A percentile compares a stretch with the other conserved stretches of the same genome.
Evolutionary conservation across 1,140 invertebrate species (phyloP).

Genomic region (Copidosoma floridanum): DNA sequence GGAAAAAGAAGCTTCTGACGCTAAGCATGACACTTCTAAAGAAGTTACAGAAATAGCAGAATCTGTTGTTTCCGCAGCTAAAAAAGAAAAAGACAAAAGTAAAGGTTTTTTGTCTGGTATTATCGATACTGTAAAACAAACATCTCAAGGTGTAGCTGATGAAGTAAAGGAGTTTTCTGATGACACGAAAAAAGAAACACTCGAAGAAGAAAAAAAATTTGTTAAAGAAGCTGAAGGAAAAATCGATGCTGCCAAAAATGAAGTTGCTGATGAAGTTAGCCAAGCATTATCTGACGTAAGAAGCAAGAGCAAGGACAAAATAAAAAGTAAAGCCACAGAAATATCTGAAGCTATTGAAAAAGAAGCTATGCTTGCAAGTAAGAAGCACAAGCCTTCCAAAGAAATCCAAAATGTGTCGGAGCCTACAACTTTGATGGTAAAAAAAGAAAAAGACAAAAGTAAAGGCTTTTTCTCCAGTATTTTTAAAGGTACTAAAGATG

Average conservation of each 20-base stretch:
- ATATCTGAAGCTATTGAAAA: neutral
- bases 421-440: neutral
- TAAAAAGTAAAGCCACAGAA: neutral
- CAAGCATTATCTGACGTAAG: too few relatives aligned
- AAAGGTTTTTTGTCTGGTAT: slow-evolving; percentile 32
- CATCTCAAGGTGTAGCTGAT: slow-evolving; percentile 2
- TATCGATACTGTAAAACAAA: slow-evolving; percentile 19
- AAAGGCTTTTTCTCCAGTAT: slow-evolving; percentile 33
- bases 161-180: slow-evolving; percentile 7
- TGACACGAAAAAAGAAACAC: slow-evolving; percentile 27
- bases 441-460: slow-evolving; percentile 33
- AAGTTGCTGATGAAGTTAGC: neutral
- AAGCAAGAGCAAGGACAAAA: neutral
- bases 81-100: slow-evolving; percentile 32
- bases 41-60: neutral
- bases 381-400: neutral
- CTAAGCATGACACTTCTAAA: slow-evolving; percentile 11
- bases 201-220: slow-evolving; percentile 21
- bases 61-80: too few relatives aligned
- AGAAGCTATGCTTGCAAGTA: neutral
- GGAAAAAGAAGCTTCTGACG: slow-evolving; percentile 4
- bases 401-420: slow-evolving; percentile 25
- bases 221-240: neutral
- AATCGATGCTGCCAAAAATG: neutral
- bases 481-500: slow-evolving; percentile 34